A percentile compares a stretch with the other conserved stretches of the same genome.
phyloP scores from a whole-genome alignment of 1,140 invertebrate genomes.

The Brachionus calyciflorus region DNA sequence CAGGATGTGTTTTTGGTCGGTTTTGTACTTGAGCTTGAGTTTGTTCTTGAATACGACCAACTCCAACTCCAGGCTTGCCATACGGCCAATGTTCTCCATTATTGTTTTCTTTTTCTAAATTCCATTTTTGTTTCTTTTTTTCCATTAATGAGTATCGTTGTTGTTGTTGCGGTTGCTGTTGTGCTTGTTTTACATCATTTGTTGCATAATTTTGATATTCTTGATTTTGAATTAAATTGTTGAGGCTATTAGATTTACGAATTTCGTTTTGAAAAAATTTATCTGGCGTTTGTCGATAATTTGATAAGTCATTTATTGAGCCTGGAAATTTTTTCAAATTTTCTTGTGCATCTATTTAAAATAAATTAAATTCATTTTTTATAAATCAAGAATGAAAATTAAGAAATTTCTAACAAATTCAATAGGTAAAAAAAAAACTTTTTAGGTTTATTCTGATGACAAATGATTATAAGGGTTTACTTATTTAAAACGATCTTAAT shows the following conservation, averaged over 20 bases:
- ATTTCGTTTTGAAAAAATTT: slow-evolving; percentile 48
- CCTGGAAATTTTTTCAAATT: background rate
- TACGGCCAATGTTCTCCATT: slow-evolving; percentile 53
- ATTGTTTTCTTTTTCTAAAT: background rate
- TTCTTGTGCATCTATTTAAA: background rate
- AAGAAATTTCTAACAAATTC: no score
- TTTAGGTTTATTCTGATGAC: no score
- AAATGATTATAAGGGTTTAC: no score
- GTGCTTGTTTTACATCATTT: background rate
- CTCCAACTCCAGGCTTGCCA: slow-evolving; percentile 57
- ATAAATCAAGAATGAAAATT: no score
- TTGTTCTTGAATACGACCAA: slow-evolving; percentile 36
- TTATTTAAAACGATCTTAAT: no score
- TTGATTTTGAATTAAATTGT: slow-evolving; percentile 23
- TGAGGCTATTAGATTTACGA: slow-evolving; percentile 47
- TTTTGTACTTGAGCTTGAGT: background rate
- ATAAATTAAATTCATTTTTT: no score
- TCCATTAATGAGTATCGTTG: background rate
- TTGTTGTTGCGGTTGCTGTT: background rate
- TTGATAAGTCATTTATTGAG: background rate
- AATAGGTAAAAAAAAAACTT: no score
- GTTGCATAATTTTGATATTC: slow-evolving; percentile 15
- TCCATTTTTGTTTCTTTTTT: background rate
- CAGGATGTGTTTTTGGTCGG: background rate
- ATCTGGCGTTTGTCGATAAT: background rate